Conservation (phyloP, 2,113 vertebrate genomes). For the Centrocercus urophasianus region DNA sequence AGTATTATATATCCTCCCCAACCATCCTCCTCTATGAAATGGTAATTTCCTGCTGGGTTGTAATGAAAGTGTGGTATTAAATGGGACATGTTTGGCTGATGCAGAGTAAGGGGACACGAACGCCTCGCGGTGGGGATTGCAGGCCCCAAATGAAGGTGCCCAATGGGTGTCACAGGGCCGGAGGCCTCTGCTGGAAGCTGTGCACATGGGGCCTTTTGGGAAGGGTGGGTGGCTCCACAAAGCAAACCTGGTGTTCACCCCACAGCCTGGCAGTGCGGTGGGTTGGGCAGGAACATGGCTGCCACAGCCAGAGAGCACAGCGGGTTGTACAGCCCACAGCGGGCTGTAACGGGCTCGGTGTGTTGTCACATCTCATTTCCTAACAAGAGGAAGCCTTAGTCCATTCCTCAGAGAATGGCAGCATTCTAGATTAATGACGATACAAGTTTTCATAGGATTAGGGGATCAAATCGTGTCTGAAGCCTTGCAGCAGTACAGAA, state of each 20-base stretch:
- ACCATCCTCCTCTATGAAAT: neutral
- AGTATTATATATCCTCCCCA: neutral
- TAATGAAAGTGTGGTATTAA: neutral
- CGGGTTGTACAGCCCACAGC: too few species aligned
- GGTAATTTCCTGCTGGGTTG: constrained; percentile 14
- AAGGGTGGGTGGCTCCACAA: neutral
- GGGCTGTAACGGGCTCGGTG: neutral
- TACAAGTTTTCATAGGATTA: neutral
- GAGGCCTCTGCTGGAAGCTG: neutral
- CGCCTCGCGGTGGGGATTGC: accelerated
- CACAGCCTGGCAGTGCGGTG: neutral
- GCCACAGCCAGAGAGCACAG: neutral
- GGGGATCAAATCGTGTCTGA: neutral
- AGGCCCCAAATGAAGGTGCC: neutral
- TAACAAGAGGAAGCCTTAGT: neutral
- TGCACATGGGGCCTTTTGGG: neutral
- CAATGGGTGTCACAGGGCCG: neutral
- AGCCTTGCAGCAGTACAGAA: neutral
- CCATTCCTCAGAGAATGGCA: neutral
- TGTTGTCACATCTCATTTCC: neutral
- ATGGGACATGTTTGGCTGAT: neutral
- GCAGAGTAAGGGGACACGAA: neutral
- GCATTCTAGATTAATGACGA: neutral
- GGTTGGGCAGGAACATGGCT: accelerated
- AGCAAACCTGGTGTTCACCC: accelerated